Base-by-base conservation (phyloP, 2,888 invertebrate genomes). In the Heteromurus nitidus region DNA sequence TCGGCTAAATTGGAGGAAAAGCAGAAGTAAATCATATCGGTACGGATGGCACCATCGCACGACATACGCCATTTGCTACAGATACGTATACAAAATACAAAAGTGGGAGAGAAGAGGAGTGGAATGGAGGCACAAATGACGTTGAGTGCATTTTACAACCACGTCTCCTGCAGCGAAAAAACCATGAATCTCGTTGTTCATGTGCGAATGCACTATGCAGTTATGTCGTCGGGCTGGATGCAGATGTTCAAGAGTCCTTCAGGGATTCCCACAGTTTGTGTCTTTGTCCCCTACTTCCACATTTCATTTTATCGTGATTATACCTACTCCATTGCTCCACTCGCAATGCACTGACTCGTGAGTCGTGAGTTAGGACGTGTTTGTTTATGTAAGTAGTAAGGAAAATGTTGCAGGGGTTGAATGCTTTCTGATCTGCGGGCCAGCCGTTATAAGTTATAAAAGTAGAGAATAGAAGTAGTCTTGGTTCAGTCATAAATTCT, bases 121-220 rank as follows among this genome's bases (percentile, higher is more conserved):
- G n/a, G n/a, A n/a, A n/a, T n/a, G n/a, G n/a, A n/a, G n/a, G n/a
- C n/a, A n/a, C n/a, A n/a, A n/a, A n/a, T n/a, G n/a, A n/a, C n/a
- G 11, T 47, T 64, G 50, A 42, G 60, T 76, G 76, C 76, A 76
- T 68, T 76, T 68, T 55, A 31, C 24, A 53, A 18, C 31, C 24
- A 44, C 53, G 53, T 77, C 22, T 77, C 77, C 77, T 62, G 69
- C 69, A 77, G 77, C 77, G 77, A 77, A 77, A n/a, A n/a, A 77
- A 69, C 44, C 11, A 30, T 50, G 28, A n/a, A 31, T 62, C 28
- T n/a, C n/a, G n/a, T n/a, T n/a, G n/a, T n/a, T n/a, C n/a, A n/a
- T n/a, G n/a, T n/a, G n/a, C n/a, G n/a, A n/a, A n/a, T n/a, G n/a
- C n/a, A n/a, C n/a, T n/a, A 28, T 65, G 60, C 65, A 42, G 65